Base-by-base conservation (phyloP, 2,113 vertebrate species). In the Gallinago jamesoni region DNA sequence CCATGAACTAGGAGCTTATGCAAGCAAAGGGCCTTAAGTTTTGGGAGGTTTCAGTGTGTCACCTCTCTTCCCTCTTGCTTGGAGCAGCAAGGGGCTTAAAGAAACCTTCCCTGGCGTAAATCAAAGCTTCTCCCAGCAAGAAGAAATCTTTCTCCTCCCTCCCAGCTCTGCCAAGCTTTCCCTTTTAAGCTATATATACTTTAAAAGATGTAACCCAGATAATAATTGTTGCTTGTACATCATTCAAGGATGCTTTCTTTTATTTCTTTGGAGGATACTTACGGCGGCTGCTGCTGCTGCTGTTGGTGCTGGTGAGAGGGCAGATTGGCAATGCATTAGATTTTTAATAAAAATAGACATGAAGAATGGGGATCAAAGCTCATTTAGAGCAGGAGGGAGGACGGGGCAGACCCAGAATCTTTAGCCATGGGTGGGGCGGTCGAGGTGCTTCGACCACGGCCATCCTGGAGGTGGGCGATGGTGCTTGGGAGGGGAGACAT, bases 311-410 rank as follows among this genome's bases (percentile, higher is more conserved):
- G 69, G 83, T 13, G 18, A 89, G 95, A 95, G 93, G 91, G 87
- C 85, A 88, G 97, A 87, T 70, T 81, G 87, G 85, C 60, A 93
- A 87, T 14, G 24, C 69, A 57, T 91, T 89, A 90, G 43, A 67
- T 69, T 79, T 95, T 94, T 96, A 95, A 97, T 96, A 93, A 97
- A 97, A 97, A 77, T 84, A 95, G 78, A 97, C 96, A 90, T 10
- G 18, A 88, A 87, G 83, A 62, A 62, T 52, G 66, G 1, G 6
- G 57, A 66, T 55, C 10, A 14, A 87, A n/a, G 41, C 9, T 66
- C 23, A 2, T 82, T 50, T 25, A 43, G 53, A 78, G 59, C 27
- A 27, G 45, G 56, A 30, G 23, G 37, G 55, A 31, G 48, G 53
- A 24, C 19, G 52, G 53, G 2, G 2, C 43, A 41, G 55, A 53